Evolutionary conservation across 2,888 invertebrate genomes (phyloP).

Genomic region (Elmis aenea): DNA sequence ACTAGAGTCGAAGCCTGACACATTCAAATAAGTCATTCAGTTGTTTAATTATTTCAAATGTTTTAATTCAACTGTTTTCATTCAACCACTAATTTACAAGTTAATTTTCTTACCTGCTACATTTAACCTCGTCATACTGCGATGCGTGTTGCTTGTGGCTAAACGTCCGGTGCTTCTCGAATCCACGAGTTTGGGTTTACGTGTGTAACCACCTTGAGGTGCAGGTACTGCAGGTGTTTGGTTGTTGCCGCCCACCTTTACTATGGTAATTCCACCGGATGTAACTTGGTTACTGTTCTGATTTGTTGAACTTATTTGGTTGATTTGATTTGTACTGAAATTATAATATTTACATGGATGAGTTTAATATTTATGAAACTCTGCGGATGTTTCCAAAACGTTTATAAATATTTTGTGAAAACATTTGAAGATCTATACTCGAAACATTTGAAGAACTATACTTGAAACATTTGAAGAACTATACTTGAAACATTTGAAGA

Average conservation of each 20-base stretch:
- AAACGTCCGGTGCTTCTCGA: constrained; percentile 71
- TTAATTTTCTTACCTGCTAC: constrained; percentile 63
- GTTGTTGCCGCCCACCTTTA: constrained; percentile 60
- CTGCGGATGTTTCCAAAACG: too few relatives aligned
- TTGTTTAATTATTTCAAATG: too few relatives aligned
- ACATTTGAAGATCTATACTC: too few relatives aligned
- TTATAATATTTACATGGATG: neutral
- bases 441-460: too few relatives aligned
- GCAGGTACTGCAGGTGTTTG: constrained; percentile 26
- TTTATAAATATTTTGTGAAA: too few relatives aligned
- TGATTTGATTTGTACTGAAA: constrained; percentile 40
- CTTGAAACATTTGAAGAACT: too few relatives aligned
- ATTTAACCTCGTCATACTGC: constrained; percentile 75
- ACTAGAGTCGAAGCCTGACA: too few relatives aligned
- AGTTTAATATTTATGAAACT: too few relatives aligned
- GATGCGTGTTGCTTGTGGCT: constrained; percentile 65
- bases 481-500: too few relatives aligned
- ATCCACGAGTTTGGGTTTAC: constrained; percentile 65
- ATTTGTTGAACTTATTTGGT: constrained; percentile 22
- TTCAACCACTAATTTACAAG: constrained; percentile 4
- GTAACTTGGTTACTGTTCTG: constrained; percentile 54
- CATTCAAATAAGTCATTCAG: too few relatives aligned
- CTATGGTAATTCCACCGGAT: constrained; percentile 73
- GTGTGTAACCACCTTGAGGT: constrained; percentile 50
- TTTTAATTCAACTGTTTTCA: too few relatives aligned